Evolutionary conservation across 2,113 vertebrate species (phyloP).

Genomic region (Sapayoa aenigma): DNA sequence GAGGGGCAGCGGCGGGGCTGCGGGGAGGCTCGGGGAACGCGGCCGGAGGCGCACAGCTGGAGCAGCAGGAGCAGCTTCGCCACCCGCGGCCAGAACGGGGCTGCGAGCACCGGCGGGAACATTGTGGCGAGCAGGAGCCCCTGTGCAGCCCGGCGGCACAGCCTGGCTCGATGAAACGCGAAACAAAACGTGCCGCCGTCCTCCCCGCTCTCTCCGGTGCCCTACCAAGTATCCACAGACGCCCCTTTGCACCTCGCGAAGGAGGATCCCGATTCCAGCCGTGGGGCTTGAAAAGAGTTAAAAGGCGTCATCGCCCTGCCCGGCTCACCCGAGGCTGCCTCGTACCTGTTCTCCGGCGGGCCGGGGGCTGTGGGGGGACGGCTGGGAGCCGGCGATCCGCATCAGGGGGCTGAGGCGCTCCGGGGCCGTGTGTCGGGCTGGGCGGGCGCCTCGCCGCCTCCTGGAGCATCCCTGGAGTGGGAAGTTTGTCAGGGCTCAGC

Average conservation of each 20-base stretch:
- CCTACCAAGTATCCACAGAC: not conserved
- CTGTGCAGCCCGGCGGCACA: not conserved
- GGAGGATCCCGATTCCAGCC: not conserved
- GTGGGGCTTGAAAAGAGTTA: not conserved
- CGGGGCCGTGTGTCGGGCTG: not conserved
- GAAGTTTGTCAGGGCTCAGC: not conserved
- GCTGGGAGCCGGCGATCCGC: not conserved
- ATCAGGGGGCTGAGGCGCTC: not conserved
- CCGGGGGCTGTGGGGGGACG: not conserved
- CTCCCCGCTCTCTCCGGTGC: not conserved
- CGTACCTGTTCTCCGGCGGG: not conserved
- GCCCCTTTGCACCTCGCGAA: not conserved
- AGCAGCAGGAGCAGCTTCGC: not conserved
- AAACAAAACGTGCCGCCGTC: not conserved
- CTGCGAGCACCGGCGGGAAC: not conserved
- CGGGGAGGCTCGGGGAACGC: not conserved
- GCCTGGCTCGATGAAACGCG: not conserved
- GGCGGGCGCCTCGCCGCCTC: not conserved
- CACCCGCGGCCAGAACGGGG: not conserved
- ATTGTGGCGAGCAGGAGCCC: not conserved
- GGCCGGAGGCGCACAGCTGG: not conserved
- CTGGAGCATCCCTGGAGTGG: not conserved
- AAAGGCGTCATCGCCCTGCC: not conserved
- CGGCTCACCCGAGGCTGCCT: not conserved
- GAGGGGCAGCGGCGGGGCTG: slow-evolving; percentile 59